A percentile compares a stretch with the other conserved stretches of the same genome.
Evolutionary conservation across 1,140 invertebrate genomes (phyloP).

Genomic region (Drosophila punjabiensis): DNA sequence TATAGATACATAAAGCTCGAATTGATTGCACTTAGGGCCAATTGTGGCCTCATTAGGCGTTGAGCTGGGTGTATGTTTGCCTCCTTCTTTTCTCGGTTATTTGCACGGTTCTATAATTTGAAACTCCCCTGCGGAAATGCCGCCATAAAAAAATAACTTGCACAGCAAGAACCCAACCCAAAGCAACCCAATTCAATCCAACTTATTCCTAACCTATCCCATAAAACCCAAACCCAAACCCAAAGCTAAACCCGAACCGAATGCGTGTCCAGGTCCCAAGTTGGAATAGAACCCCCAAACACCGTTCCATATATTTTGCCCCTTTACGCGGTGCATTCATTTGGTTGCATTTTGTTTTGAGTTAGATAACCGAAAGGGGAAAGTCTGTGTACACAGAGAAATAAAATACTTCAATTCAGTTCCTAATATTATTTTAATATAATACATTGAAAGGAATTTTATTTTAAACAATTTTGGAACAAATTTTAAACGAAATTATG

Average conservation of each 20-base stretch:
- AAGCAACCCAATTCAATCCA: constrained; percentile 27
- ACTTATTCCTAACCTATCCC: constrained; percentile 37
- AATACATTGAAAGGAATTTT: neutral
- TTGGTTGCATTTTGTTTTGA: constrained; percentile 40
- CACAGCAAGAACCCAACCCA: constrained; percentile 28
- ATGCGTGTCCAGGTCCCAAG: constrained; percentile 48
- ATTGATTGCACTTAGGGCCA: constrained; percentile 15
- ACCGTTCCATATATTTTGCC: constrained; percentile 6
- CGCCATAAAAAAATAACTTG: constrained; percentile 49
- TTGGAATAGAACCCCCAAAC: constrained; percentile 31
- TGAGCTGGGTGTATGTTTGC: neutral
- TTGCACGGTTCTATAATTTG: constrained; percentile 31
- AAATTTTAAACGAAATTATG: neutral
- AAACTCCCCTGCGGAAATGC: constrained; percentile 51
- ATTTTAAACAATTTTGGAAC: neutral
- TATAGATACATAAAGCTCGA: constrained; percentile 18
- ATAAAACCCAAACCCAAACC: constrained; percentile 42
- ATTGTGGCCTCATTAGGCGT: constrained; percentile 58
- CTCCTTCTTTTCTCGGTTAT: neutral
- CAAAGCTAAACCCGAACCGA: constrained; percentile 22
- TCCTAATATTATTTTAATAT: neutral
- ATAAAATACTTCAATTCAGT: neutral
- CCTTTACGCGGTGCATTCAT: constrained; percentile 15
- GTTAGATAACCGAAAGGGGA: constrained; percentile 58
- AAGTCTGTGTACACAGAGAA: neutral